Conservation (phyloP, 2,888 invertebrate genomes). For the Saturnia japonica region DNA sequence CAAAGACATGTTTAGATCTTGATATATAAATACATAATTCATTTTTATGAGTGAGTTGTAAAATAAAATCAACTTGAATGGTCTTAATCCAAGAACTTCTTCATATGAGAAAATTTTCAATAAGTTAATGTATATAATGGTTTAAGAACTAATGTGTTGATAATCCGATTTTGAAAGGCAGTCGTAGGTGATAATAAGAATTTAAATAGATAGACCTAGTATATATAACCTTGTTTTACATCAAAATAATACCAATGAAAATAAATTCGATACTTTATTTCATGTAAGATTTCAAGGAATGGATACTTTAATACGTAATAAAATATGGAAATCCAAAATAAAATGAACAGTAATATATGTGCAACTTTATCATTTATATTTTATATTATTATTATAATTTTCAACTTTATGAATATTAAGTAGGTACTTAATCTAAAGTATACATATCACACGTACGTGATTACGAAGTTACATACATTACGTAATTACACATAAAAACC, state of each 20-base stretch:
- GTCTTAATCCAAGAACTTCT: too few relatives aligned
- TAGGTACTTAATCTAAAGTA: constrained; percentile 8
- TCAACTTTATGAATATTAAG: constrained; percentile 3
- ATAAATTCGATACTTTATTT: neutral
- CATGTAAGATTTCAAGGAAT: neutral
- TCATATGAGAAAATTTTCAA: too few relatives aligned
- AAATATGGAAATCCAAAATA: neutral
- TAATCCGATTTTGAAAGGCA: too few relatives aligned
- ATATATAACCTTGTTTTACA: too few relatives aligned
- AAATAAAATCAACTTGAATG: too few relatives aligned
- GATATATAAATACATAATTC: too few relatives aligned
- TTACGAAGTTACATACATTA: neutral
- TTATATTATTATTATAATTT: neutral
- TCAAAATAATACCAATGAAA: neutral
- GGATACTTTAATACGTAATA: neutral
- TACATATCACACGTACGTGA: neutral
- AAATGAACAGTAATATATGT: neutral
- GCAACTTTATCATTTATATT: neutral
- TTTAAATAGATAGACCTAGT: too few relatives aligned
- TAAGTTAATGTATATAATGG: too few relatives aligned
- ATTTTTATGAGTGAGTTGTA: too few relatives aligned
- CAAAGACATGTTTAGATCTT: too few relatives aligned
- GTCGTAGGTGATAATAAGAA: too few relatives aligned
- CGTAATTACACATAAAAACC: neutral
- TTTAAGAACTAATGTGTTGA: too few relatives aligned